Base-by-base conservation (phyloP, 2,888 invertebrate genomes). In the Melanchra persicariae region DNA sequence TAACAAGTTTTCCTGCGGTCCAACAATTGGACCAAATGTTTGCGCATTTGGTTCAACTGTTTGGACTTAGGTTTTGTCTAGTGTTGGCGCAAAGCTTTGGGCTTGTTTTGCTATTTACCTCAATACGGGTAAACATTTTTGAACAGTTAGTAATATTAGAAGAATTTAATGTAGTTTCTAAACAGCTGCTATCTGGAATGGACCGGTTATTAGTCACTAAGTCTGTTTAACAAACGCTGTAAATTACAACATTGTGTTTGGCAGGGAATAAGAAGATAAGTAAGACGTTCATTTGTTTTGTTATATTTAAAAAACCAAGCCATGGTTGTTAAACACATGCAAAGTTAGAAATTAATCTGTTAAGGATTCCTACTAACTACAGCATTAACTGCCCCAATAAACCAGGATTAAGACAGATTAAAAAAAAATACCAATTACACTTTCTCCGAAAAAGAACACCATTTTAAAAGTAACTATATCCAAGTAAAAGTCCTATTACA, bases 181-280 rank as follows among this genome's bases (percentile, higher is more conserved):
- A 65, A 74, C 54, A n/a, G 30, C 37, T 74, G 17, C 12, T 54
- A 24, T 52, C 52, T 45, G 9, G 1, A 40, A 26, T 52, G 7
- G 17, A 47, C 65, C 52, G 22, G 74, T 52, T 75, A 43, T 73
- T 68, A 76, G 68, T 73, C 76, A 73, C 57, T 15, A 43, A 49
- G 26, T 34, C 19, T 34, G 15, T 47, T 47, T 30, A 26, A 73
- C 43, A 62, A 43, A 63, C 43, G 34, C 8, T 62, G 26, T 52
- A 43, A 61, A 71, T 54, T 74, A 65, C n/a, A 45, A 54, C 66
- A 47, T 54, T 65, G 45, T 70, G 5, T 37, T 34, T 45, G 37
- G 9, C 37, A 17, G 7, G 22, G 26, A 24, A 45, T 22, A 45
- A 30, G 45, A 63, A 74, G 51, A 64, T 74, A 74, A 74, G 45